A percentile compares a stretch with the other conserved stretches of the same genome.
These are phyloP conservation scores for Daubentonia madagascariensis DNA, from an alignment of 2,113 vertebrate genomes.

Conservation along the genomic window DNA sequence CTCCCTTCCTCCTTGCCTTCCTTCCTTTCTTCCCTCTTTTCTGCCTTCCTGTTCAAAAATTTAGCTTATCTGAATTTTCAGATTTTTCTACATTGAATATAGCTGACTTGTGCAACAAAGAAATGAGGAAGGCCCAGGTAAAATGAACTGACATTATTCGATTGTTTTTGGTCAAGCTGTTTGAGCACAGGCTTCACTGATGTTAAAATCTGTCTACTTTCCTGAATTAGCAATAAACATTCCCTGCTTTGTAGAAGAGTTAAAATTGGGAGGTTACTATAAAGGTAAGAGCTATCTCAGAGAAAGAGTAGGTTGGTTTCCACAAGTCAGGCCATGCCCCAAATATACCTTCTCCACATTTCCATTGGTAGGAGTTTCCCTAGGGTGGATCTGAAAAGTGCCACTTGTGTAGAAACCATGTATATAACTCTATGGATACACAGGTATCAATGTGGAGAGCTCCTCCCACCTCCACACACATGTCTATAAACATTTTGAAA, in stretches of 20 bases:
- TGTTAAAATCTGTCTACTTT: neutral
- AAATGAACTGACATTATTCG: neutral
- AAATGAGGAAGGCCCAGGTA: neutral
- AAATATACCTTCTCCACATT: neutral
- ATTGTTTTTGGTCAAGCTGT: neutral
- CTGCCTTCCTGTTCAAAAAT: neutral
- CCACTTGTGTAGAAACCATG: neutral
- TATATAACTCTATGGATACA: neutral
- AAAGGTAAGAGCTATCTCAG: neutral
- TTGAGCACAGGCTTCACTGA: neutral
- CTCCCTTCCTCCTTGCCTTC: neutral
- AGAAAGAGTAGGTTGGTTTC: neutral
- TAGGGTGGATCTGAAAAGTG: neutral
- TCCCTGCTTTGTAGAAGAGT: neutral
- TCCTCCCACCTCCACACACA: rapidly evolving
- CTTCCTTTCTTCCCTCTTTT: neutral
- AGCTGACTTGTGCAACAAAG: neutral
- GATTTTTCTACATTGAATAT: neutral
- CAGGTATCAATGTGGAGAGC: rapidly evolving
- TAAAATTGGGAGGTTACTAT: neutral
- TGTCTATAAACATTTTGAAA: neutral
- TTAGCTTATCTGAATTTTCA: neutral
- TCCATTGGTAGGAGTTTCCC: neutral
- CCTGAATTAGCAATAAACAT: neutral
- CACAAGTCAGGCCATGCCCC: neutral